A percentile compares a stretch with the other conserved stretches of the same genome.
These are phyloP conservation scores for Camponotus floridanus DNA, from an alignment of 1,140 invertebrate genomes.

Conservation along the genomic window DNA sequence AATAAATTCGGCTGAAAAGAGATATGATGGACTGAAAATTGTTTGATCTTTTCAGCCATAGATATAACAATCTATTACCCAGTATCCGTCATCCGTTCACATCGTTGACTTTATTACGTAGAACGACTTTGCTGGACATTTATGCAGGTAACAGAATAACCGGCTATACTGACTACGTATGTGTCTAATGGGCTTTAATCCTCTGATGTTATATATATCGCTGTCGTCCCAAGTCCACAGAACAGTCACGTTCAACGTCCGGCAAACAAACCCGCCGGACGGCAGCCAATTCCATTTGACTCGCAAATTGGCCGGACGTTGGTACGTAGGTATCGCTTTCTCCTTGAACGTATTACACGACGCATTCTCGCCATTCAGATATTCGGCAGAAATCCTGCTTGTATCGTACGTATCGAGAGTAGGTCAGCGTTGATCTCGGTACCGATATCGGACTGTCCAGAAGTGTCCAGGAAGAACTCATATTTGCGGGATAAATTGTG, in stretches of 20 bases:
- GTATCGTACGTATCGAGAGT: not conserved
- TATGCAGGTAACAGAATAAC: slow-evolving; percentile 33
- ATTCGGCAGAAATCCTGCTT: not conserved
- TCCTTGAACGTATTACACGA: slow-evolving; percentile 47
- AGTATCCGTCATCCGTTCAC: slow-evolving; percentile 12
- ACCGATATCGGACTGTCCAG: not conserved
- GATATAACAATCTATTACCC: slow-evolving; percentile 26
- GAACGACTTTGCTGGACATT: slow-evolving; percentile 44
- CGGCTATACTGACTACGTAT: slow-evolving; percentile 42
- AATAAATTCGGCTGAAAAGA: not conserved
- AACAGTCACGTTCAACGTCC: slow-evolving; percentile 60
- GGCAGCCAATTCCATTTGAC: slow-evolving; percentile 58
- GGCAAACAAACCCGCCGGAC: slow-evolving; percentile 51
- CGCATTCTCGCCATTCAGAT: slow-evolving; percentile 9
- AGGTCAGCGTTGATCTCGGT: not conserved
- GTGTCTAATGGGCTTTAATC: slow-evolving; percentile 63
- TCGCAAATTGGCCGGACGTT: slow-evolving; percentile 53
- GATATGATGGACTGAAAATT: not conserved
- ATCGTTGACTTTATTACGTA: slow-evolving; percentile 53
- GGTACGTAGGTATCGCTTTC: slow-evolving; percentile 28
- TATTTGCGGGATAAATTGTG: slow-evolving; percentile 35
- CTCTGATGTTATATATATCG: slow-evolving; percentile 59
- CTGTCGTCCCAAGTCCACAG: slow-evolving; percentile 41
- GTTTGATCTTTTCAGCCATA: not conserved
- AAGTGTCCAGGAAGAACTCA: not conserved